Conservation (phyloP, 2,113 vertebrate genomes). For the Oreotrochilus melanogaster region DNA sequence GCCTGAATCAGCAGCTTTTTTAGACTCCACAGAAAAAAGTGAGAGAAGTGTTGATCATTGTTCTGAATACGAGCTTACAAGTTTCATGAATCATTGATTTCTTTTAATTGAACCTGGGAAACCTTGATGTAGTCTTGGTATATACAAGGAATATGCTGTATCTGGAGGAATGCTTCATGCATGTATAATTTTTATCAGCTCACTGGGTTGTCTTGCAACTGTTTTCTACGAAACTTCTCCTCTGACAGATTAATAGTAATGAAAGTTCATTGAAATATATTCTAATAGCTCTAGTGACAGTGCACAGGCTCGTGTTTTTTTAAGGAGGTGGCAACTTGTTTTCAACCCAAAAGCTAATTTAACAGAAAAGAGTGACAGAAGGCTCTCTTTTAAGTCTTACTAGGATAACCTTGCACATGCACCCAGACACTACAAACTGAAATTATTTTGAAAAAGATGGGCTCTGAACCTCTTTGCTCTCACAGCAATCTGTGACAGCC, state of each 20-base stretch:
- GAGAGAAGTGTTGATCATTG: background rate
- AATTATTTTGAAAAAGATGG: background rate
- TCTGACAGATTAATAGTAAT: constrained; percentile 2
- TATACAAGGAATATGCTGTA: background rate
- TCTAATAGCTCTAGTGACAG: background rate
- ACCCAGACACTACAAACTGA: background rate
- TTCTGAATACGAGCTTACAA: background rate
- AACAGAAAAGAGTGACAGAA: background rate
- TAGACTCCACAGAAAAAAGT: background rate
- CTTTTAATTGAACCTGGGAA: background rate
- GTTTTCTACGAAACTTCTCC: background rate
- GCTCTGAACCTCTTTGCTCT: background rate
- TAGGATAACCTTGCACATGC: background rate
- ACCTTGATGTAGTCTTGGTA: background rate
- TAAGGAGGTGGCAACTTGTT: background rate
- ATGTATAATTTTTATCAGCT: constrained; percentile 23
- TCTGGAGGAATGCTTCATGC: background rate
- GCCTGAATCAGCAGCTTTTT: background rate
- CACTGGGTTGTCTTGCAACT: background rate
- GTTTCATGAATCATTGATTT: constrained; percentile 8
- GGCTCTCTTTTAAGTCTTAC: background rate
- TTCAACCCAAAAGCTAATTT: background rate
- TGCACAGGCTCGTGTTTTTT: background rate
- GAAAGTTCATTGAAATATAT: background rate
- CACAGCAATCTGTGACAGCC: background rate